phyloP scores from a whole-genome alignment of 1,140 invertebrate species.

The Stegodyphus dumicola region DNA sequence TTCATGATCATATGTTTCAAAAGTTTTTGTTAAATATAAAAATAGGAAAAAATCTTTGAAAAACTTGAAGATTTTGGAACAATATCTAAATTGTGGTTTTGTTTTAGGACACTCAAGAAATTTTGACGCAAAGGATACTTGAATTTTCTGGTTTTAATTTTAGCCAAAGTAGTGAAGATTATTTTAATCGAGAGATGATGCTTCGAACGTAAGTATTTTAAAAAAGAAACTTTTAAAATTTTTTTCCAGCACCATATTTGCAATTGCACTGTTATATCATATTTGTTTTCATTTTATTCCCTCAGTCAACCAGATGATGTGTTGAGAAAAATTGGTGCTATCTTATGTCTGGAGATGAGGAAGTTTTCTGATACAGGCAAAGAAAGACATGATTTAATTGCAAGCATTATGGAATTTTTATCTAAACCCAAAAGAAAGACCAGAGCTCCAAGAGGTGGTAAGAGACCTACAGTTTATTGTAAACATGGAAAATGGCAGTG shows the following conservation, averaged over 20 bases:
- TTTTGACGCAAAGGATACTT: conserved; percentile 31
- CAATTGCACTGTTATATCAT: not conserved
- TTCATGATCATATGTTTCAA: not conserved
- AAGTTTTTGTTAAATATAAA: not conserved
- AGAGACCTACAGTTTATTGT: no score
- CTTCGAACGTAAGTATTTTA: conserved; percentile 30
- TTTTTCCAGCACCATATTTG: not conserved
- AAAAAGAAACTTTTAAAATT: not conserved
- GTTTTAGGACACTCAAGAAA: conserved; percentile 48
- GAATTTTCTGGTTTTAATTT: conserved; percentile 50
- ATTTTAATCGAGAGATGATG: conserved; percentile 46
- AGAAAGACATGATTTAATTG: conserved; percentile 15
- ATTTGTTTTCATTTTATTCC: not conserved
- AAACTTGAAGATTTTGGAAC: no score
- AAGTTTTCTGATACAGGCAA: not conserved
- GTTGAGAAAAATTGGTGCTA: conserved; percentile 12
- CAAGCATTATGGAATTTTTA: conserved; percentile 33
- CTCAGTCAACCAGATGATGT: conserved; percentile 31
- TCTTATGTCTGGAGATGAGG: conserved; percentile 17
- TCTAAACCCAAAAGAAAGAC: conserved; percentile 9
- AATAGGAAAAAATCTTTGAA: no score
- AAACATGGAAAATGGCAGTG: no score
- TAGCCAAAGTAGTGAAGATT: conserved; percentile 25
- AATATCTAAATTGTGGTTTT: not conserved
- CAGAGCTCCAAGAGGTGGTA: not conserved